phyloP scores from a whole-genome alignment of 2,113 vertebrate genomes.

The Pollimyrus isidori region DNA sequence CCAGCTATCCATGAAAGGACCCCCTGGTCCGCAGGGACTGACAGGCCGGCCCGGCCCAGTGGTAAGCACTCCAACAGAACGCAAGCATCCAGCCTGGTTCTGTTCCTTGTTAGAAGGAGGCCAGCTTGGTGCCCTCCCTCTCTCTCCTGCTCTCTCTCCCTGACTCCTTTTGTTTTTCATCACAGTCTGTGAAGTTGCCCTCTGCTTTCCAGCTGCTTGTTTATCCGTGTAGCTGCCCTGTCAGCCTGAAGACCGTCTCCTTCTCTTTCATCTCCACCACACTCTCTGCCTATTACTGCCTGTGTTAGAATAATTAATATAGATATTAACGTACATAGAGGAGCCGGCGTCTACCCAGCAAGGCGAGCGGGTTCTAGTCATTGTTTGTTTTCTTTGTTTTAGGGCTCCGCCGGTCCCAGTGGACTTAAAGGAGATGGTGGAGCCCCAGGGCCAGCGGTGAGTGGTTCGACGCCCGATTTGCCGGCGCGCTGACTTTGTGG shows the following conservation, averaged over 20 bases:
- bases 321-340: not conserved
- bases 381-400: conserved; percentile 22
- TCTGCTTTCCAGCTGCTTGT: not conserved
- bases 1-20: conserved; percentile 78
- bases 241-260: not conserved
- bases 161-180: not conserved
- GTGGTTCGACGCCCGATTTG: conserved; percentile 24
- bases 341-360: not conserved
- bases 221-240: not conserved
- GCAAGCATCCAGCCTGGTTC: not conserved
- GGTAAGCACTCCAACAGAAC: conserved; percentile 55
- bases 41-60: conserved; percentile 72
- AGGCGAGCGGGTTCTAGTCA: not conserved
- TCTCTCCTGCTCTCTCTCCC: conserved; percentile 13
- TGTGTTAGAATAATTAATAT: not conserved
- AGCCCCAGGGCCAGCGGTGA: conserved; percentile 46
- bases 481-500: not conserved
- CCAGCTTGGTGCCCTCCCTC: not conserved
- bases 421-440: conserved; percentile 59
- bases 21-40: conserved; percentile 72
- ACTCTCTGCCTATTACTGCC: not conserved
- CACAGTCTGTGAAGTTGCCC: not conserved
- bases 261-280: not conserved
- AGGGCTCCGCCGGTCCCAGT: conserved; percentile 52
- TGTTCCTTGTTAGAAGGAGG: not conserved